Evolutionary conservation across 2,113 vertebrate genomes (phyloP), one percentile per base, ranked within the genome.

Genomic region (Paramisgurnus dabryanus): DNA sequence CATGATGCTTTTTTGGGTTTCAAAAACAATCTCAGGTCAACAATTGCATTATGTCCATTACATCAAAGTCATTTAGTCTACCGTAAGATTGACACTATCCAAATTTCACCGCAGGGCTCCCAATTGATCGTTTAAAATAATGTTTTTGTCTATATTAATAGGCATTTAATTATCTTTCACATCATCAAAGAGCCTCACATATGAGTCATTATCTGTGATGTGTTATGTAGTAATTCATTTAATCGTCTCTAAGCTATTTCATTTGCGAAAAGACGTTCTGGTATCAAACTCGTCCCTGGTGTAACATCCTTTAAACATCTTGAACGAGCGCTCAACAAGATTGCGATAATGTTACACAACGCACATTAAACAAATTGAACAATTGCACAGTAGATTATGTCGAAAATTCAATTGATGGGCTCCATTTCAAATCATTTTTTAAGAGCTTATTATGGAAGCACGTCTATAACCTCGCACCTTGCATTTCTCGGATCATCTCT

Each of bases 101-200:
- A n/a, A 7, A 11, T 8, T 82, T 70, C 64, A 65, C 45, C 66
- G 45, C 4, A 15, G 27, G 34, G 17, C 57, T 43, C n/a, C 9
- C 50, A 73, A 47, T 49, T 43, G 18, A 50, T 75, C 22, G 27
- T 40, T 68, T 83, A 39, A 40, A 6, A 57, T 65, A 71, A 79
- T 74, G 10, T 55, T 65, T 60, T 64, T 47, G 45, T 22, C 55
- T 49, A 6, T 39, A 63, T 67, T 64, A 67, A 78, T 77, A 69
- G 55, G 8, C 55, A 53, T 40, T 39, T 64, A 75, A 64, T 75
- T 75, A 75, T 75, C 43, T 17, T 75, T 75, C 13, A 4, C 58
- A 75, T 75, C 60, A 50, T 75, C 73, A 75, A 75, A 75, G 18
- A 49, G 13, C 57, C 73, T 75, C 13, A 64, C 15, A 75, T 39